Base-by-base conservation (phyloP, 1,140 invertebrate genomes). In the Procambarus virginalis region DNA sequence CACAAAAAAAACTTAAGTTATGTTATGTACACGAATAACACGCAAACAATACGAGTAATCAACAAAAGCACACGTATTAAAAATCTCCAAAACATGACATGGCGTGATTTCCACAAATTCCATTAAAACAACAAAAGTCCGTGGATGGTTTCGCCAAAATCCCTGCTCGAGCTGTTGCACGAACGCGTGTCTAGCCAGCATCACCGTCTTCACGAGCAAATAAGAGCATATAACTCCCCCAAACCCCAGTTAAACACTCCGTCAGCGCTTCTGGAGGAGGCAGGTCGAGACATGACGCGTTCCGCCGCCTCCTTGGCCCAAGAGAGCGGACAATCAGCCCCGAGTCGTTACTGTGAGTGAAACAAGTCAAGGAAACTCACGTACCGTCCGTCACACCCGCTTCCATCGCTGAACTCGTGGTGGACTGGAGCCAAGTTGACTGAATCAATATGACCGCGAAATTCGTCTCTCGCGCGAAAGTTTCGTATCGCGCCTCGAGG, bases 351-450 rank as follows among this genome's bases (percentile, higher is more conserved):
- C 68, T 34, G n/a, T 34, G 68, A 73, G 6, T 22, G 20, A 73
- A 73, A 73, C 68, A 73, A 73, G 68, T 73, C 22, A 22, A 10
- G 68, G 68, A 73, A 73, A 34, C 22, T 10, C 68, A 73, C 68
- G 20, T 73, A 73, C 68, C 68, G 68, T 73, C 68, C 68, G 68
- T 73, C 68, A 73, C 68, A 20, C 68, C 68, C 68, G 68, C 14
- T 73, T 73, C 68, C 68, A 73, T 73, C 68, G 68, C 68, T 73
- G 68, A 73, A 73, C 68, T 73, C 68, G 68, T 22, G 68, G n/a
- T 10, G n/a, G 68, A 73, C 68, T 73, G 68, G 68, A 73, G 68
- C n/a, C 68, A 73, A 73, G 2, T 22, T 34, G 68, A 73, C 68
- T 34, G n/a, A 34, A 73, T 73, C 68, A 34, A 73, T 73, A 73